phyloP scores from a whole-genome alignment of 2,113 vertebrate genomes.

The Elachura formosa region DNA sequence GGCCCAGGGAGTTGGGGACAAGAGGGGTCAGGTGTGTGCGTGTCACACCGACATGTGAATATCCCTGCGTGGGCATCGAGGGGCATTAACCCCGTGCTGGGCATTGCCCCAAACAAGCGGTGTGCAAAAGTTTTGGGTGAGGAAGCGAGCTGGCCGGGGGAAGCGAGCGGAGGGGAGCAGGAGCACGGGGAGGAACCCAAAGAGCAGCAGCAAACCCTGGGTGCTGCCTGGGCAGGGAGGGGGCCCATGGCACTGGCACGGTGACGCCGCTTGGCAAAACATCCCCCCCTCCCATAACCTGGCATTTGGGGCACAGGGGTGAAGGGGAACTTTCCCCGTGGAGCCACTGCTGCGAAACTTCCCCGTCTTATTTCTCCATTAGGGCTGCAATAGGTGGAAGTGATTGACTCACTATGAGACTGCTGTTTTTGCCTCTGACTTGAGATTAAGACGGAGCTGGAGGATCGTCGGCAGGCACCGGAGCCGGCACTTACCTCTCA shows the following conservation, averaged over 20 bases:
- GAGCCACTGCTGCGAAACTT: not conserved
- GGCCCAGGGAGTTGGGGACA: rapidly evolving
- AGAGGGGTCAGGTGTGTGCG: not conserved
- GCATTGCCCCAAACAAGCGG: not conserved
- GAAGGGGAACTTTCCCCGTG: not conserved
- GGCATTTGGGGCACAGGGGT: not conserved
- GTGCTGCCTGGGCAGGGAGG: not conserved
- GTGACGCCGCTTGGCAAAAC: not conserved
- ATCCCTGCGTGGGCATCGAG: not conserved
- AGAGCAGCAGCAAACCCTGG: not conserved
- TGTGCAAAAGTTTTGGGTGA: constrained; percentile 6
- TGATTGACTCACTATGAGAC: constrained; percentile 57
- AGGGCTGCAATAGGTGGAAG: constrained; percentile 28
- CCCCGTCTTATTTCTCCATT: constrained; percentile 1
- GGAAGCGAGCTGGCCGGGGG: not conserved
- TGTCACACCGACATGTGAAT: rapidly evolving
- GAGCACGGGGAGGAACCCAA: not conserved
- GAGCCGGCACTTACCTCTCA: constrained; percentile 60
- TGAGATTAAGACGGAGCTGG: not conserved
- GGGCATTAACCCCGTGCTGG: not conserved
- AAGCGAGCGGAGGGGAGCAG: not conserved
- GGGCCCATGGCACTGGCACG: not conserved
- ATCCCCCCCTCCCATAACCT: not conserved
- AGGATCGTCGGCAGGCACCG: not conserved
- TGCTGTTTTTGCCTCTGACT: constrained; percentile 47